Evolutionary conservation across 2,888 invertebrate genomes (phyloP).

Genomic region (Venustoraphidia nigricollis): DNA sequence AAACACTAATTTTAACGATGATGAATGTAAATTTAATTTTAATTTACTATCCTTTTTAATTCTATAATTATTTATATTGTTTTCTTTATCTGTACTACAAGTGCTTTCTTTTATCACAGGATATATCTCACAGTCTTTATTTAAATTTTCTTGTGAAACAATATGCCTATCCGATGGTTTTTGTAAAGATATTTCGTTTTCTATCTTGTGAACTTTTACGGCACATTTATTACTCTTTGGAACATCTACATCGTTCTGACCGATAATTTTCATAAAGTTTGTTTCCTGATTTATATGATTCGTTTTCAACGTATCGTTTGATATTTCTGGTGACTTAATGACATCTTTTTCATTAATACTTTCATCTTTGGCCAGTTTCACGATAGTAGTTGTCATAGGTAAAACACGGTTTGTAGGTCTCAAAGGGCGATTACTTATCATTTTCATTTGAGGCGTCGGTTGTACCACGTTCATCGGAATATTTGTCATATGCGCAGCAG

Average conservation of each 20-base stretch:
- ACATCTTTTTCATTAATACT: slow-evolving; percentile 31
- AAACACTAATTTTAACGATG: slow-evolving; percentile 29
- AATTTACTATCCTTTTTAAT: too few relatives aligned
- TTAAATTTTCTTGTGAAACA: too few relatives aligned
- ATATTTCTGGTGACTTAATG: slow-evolving; percentile 10
- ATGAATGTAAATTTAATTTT: background rate
- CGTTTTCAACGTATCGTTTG: slow-evolving; percentile 6
- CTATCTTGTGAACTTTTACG: too few relatives aligned
- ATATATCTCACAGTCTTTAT: too few relatives aligned
- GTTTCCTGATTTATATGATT: slow-evolving; percentile 8
- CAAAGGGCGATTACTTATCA: slow-evolving; percentile 16
- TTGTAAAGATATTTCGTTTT: too few relatives aligned
- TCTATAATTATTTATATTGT: slow-evolving; percentile 9
- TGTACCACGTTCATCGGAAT: slow-evolving; percentile 59
- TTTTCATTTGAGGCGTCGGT: slow-evolving; percentile 41
- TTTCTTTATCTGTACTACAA: too few relatives aligned
- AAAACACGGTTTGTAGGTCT: slow-evolving; percentile 65
- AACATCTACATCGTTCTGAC: too few relatives aligned
- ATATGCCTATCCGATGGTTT: too few relatives aligned
- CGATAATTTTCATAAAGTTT: too few relatives aligned
- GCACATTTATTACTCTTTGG: too few relatives aligned
- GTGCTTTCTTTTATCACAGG: too few relatives aligned
- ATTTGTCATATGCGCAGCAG: slow-evolving; percentile 18
- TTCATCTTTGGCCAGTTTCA: slow-evolving; percentile 26
- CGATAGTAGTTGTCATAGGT: slow-evolving; percentile 56